Percentiles rank a stretch among this genome's conserved stretches.
Evolutionary conservation across 2,113 vertebrate species (phyloP).

Genomic region (Cebidichthys violaceus): DNA sequence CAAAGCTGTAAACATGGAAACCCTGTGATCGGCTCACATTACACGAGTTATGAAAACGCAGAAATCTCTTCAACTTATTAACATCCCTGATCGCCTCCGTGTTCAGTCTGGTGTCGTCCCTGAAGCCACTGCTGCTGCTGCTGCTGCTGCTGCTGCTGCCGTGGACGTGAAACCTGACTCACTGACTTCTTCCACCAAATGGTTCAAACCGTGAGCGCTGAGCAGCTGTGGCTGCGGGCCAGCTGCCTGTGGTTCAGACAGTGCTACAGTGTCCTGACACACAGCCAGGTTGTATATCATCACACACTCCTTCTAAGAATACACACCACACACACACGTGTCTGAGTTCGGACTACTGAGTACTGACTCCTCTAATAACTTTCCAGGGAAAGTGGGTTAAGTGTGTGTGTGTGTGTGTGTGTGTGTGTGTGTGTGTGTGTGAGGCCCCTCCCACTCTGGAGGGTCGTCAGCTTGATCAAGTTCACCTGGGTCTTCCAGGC

Average conservation of each 20-base stretch:
- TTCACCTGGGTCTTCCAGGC: no score
- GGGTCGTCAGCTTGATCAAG: no score
- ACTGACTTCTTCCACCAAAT: not conserved
- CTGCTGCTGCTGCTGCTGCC: not conserved
- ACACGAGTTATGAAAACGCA: not conserved
- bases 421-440: constrained; percentile 7
- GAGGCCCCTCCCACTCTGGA: no score
- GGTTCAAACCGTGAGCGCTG: not conserved
- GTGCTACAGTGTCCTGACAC: constrained; percentile 33
- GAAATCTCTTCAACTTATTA: not conserved
- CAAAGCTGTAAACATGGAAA: not conserved
- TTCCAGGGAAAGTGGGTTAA: constrained; percentile 18
- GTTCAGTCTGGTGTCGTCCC: not conserved
- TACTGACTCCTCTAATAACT: not conserved
- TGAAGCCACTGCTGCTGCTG: not conserved
- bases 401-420: not conserved
- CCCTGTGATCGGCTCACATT: not conserved
- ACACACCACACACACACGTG: not conserved
- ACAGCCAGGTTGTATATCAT: constrained; percentile 12
- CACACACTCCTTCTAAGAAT: constrained; percentile 48
- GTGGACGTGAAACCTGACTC: constrained; percentile 2
- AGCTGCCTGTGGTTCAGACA: constrained; percentile 33
- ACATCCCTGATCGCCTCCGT: not conserved
- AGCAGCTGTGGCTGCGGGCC: constrained; percentile 23
- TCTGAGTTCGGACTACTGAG: not conserved